Evolutionary conservation across 1,140 invertebrate genomes (phyloP), one percentile per base, ranked within the genome.

Genomic region (Dreissena rostriformis): DNA sequence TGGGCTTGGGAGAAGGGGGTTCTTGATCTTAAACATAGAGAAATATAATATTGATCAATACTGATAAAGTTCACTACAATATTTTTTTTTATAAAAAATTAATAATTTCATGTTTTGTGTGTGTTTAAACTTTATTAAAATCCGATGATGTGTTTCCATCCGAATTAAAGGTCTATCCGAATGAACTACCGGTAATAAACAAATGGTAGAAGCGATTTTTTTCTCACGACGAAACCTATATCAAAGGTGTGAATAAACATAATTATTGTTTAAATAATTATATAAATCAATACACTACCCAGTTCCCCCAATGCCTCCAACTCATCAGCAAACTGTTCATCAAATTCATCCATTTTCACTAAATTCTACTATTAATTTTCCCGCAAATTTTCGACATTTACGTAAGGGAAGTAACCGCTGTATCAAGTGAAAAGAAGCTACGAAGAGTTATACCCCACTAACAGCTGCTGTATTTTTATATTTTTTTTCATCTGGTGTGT

Each of bases 321-420:
- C 22, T 61, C 57, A 61, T 61, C 57, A 6, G 57, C 57, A 24
- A 61, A 61, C 17, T 61, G 17, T n/a, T 61, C 57, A n/a, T 61
- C 57, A 24, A n/a, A 61, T 61, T 61, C 57, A 61, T 61, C 57
- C 57, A 61, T 61, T n/a, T n/a, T 61, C 22, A n/a, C 19, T 57
- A n/a, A 24, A 4, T 61, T 61, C 11, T 61, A 19, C 57, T 12
- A 61, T 61, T 61, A 61, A 24, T n/a, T 61, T 61, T 61, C 57
- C 57, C 57, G 57, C 57, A 24, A 61, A 39, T 39, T 39, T 8
- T 5, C 2, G 8, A 2, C 39, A 39, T 39, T n/a, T 2, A 39
- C 8, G 39, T 39, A 39, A 39, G 39, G 39, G 39, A 39, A 39
- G 39, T 39, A 39, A 39, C 39, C 39, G 39, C 8, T 39, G 2